Evolutionary conservation across 2,888 invertebrate species (phyloP).

Genomic region (Chloromyia formosa): DNA sequence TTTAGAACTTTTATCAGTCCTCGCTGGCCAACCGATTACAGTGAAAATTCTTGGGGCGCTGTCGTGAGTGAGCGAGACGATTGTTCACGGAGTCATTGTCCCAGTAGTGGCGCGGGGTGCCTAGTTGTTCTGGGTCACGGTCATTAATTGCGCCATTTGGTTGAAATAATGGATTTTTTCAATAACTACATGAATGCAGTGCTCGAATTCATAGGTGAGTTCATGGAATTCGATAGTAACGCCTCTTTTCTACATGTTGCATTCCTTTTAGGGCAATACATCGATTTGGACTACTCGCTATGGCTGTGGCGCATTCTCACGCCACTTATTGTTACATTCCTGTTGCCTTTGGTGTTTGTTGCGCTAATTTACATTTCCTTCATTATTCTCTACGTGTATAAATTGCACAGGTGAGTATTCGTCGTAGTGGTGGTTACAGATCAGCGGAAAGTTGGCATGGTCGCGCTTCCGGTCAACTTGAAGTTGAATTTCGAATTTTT

Average conservation of each 20-base stretch:
- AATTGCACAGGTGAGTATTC: constrained; percentile 75
- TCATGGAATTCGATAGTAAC: neutral
- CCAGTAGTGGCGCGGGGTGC: neutral
- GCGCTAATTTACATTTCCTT: constrained; percentile 83
- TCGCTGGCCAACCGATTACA: no score
- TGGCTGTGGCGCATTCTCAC: constrained; percentile 87
- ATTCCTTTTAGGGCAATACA: constrained; percentile 74
- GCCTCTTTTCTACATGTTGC: constrained; percentile 8
- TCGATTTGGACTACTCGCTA: constrained; percentile 83
- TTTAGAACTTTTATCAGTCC: no score
- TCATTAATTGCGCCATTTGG: neutral
- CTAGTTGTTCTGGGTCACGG: neutral
- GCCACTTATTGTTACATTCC: constrained; percentile 84
- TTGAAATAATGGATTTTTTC: constrained; percentile 23
- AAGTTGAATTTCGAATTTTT: neutral
- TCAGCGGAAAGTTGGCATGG: neutral
- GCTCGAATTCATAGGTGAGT: constrained; percentile 23
- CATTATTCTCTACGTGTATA: constrained; percentile 86
- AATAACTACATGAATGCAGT: constrained; percentile 15
- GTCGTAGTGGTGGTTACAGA: neutral
- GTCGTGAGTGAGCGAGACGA: neutral
- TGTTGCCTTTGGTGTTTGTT: constrained; percentile 82
- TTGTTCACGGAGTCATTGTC: neutral
- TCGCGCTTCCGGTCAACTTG: neutral
- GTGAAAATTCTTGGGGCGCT: no score